These are phyloP conservation scores for Drosophila quinaria DNA, from an alignment of 2,888 invertebrate species.

Conservation along the genomic window DNA sequence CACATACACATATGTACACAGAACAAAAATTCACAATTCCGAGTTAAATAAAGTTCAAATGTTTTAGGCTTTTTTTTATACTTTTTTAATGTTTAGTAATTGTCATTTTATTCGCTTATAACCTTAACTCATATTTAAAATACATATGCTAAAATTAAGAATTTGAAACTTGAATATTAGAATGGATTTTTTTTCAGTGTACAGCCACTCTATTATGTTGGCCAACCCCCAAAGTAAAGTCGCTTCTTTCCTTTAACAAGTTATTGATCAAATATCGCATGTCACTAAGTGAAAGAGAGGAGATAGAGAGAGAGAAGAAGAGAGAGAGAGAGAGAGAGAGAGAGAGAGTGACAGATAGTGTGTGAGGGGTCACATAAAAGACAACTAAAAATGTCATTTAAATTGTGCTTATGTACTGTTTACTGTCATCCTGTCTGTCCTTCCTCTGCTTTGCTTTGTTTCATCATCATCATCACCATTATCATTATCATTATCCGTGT, in stretches of 20 bases:
- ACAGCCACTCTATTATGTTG: slow-evolving; percentile 41
- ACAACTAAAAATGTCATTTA: slow-evolving; percentile 78
- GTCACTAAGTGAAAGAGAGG: slow-evolving; percentile 45
- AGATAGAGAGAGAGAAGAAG: background rate
- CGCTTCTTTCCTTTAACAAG: slow-evolving; percentile 28
- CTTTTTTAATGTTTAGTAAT: too few relatives aligned
- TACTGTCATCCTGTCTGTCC: slow-evolving; percentile 59
- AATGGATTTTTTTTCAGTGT: slow-evolving; percentile 7
- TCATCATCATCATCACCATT: slow-evolving; percentile 39
- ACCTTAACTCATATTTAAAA: too few relatives aligned
- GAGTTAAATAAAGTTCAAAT: too few relatives aligned
- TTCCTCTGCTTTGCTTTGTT: slow-evolving; percentile 35
- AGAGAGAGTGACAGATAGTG: background rate
- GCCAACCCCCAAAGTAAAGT: slow-evolving; percentile 41
- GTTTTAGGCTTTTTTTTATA: too few relatives aligned
- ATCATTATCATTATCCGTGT: slow-evolving; percentile 37
- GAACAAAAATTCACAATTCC: too few relatives aligned
- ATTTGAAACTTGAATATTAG: too few relatives aligned
- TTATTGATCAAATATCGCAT: slow-evolving; percentile 81
- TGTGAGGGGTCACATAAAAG: slow-evolving; percentile 49
- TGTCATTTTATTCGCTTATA: too few relatives aligned
- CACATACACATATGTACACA: slow-evolving; percentile 3
- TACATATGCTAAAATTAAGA: too few relatives aligned
- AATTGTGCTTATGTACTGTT: slow-evolving; percentile 77
- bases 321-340: background rate